Base-by-base conservation (phyloP, 2,888 invertebrate species). In the Gymnocheta viridis region DNA sequence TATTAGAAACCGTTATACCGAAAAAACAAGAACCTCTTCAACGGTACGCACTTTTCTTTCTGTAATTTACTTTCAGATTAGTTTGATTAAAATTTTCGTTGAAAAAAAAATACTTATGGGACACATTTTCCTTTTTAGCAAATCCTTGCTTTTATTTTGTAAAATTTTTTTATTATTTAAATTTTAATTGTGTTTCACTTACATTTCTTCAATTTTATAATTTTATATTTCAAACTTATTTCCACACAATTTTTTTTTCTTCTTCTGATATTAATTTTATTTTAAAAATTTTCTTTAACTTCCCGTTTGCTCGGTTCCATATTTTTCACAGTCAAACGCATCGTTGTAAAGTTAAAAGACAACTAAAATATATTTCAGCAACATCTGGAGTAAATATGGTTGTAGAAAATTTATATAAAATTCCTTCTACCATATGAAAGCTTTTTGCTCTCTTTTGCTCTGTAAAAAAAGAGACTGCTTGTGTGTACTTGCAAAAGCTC, bases 261-360 rank as follows among this genome's bases (percentile, higher is more conserved):
- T n/a, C n/a, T n/a, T n/a, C n/a, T n/a, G n/a, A n/a, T n/a, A n/a
- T n/a, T 41, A 10, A 27, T 41, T 56, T 22, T 35, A 51, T 32
- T 66, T 35, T 0, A 22, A 32, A n/a, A 49, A 24, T 51, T 62
- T 47, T 47, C 27, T 38, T 51, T 60, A 47, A 56, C 29, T 17
- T 22, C 24, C 35, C 66, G 67, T 69, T 67, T 38, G 2, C 4
- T 24, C n/a, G 10, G 10, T 22, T 56, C 12, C 19, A 3, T 24
- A 6, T 27, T 29, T 56, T 47, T 49, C 62, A 74, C 81, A 72
- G 24, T 35, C 66, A 80, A 77, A 49, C 84, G 73, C 58, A 51
- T 35, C 58, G 81, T 84, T 84, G 73, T 64, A 74, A 49, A 73
- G 81, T 64, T 78, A 62, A 81, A 77, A 78, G 32, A 81, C 73